Evolutionary conservation across 2,888 invertebrate species (phyloP).

Genomic region (Eremobia ochroleuca): DNA sequence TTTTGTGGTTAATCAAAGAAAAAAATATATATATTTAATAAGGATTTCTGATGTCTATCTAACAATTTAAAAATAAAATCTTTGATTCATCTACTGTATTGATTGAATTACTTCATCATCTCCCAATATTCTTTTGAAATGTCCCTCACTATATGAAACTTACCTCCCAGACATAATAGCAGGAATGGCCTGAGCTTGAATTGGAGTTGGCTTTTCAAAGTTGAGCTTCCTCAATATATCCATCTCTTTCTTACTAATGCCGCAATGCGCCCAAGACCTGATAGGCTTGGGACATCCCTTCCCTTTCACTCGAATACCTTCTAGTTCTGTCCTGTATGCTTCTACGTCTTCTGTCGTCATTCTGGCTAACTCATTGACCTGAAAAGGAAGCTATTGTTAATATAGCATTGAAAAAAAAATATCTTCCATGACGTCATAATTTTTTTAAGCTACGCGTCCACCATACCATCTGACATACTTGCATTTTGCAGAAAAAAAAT

Average conservation of each 20-base stretch:
- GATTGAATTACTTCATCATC: background rate
- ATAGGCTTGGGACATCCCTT: slow-evolving; percentile 99
- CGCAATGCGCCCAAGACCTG: slow-evolving; percentile 99
- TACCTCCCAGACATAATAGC: slow-evolving; percentile 98
- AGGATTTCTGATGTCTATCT: too few species aligned
- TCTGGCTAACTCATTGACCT: slow-evolving; percentile 97
- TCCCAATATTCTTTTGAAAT: background rate
- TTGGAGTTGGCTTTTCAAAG: slow-evolving; percentile 99
- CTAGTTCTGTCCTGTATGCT: slow-evolving; percentile 96
- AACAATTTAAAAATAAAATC: background rate
- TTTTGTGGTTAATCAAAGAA: too few species aligned
- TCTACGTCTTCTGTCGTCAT: slow-evolving; percentile 97
- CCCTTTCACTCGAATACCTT: slow-evolving; percentile 98
- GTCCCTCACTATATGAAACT: slow-evolving; percentile 18
- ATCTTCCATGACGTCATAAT: background rate
- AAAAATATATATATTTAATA: too few species aligned
- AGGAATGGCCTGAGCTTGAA: slow-evolving; percentile 99
- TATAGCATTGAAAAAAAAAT: background rate
- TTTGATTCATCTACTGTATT: background rate
- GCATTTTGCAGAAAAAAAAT: background rate
- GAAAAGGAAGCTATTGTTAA: slow-evolving; percentile 70
- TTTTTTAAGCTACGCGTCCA: background rate
- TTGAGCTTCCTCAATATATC: slow-evolving; percentile 97
- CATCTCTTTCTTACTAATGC: slow-evolving; percentile 98
- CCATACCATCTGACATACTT: background rate